Evolutionary conservation across 2,888 invertebrate species (phyloP), one percentile per base, ranked within the genome.

Genomic region (Chrysolina oricalcia): DNA sequence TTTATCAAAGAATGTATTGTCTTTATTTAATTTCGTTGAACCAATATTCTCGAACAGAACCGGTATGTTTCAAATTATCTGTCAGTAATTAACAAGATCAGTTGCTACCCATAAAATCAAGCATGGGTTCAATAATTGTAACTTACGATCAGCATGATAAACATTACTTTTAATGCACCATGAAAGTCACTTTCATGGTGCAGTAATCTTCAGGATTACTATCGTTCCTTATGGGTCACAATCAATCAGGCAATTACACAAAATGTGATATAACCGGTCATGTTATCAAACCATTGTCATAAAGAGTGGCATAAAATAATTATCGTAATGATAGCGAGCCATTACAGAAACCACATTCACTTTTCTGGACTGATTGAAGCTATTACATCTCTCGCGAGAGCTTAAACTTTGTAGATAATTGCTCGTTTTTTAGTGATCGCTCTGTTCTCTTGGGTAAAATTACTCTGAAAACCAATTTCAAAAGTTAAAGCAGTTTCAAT

Each of bases 291-390:
- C n/a, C 35, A 27, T 27, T 59, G 35, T 59, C 59, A 35, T 59
- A 27, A 59, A 35, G 2, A 59, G 27, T 35, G 15, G 59, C 27
- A 63, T 73, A 48, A 63, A 68, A 73, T 27, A 59, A 41, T 63
- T 63, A 64, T 67, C 73, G 72, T 73, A 64, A 50, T 63, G 63
- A 64, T 68, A 43, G 46, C 53, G 46, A 53, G 66, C 71, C 62
- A 72, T 69, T 75, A 75, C 35, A 19, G 48, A 64, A 56, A 71
- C 27, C 65, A 56, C 68, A 63, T 43, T 19, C 48, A 62, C 72
- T 69, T 53, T 75, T 75, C 53, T 71, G 53, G 64, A 63, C 48
- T 72, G 72, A 65, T 72, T 75, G 63, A 68, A 72, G 27, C 64
- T 48, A 68, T 72, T 65, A 72, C 59, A 68, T 68, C 48, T 69